Evolutionary conservation across 2,888 invertebrate genomes (phyloP), one percentile per base, ranked within the genome.

Genomic region (Tridacna gigas): DNA sequence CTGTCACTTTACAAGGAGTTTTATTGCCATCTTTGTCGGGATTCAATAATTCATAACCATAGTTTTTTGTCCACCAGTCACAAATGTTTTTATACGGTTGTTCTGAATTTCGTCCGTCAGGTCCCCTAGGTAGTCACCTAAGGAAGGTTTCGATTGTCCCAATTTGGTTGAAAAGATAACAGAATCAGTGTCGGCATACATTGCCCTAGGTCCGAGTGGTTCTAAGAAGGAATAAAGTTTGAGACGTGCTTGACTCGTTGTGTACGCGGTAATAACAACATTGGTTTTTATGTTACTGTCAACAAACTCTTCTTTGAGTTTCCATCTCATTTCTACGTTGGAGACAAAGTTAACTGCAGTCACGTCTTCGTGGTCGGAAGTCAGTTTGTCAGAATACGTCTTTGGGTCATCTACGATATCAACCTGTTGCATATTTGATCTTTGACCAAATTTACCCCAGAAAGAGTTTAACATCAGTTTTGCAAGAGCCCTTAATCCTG

Each of bases 101-200:
- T 67, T 22, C 0, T 74, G 75, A 22, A 94, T 56, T 78, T 94
- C 94, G 84, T 95, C 91, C 0, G 93, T 94, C 82, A 94, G 82
- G 65, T 95, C 93, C 0, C 93, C 92, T 25, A 94, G 76, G 80
- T 84, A 92, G 74, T 90, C 89, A 45, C 93, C 94, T 0, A 89
- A n/a, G n/a, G n/a, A n/a, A n/a, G n/a, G 83, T 12, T 89, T 84
- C 9, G 92, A 90, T 26, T 83, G 63, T 71, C 79, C 77, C 37
- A 73, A 28, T 5, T 15, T 18, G 20, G 51, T 65, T 20, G 75
- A 77, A 60, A 82, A 82, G 2, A 82, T 51, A 20, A 79, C 51
- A 45, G 82, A 82, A 82, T 79, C 79, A 9, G 75, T 82, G 28
- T 79, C 79, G 13, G 7, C 3, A 11, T 63, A 63, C n/a, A 63